phyloP scores from a whole-genome alignment of 1,140 invertebrate species.

The Phocides pigmalion region DNA sequence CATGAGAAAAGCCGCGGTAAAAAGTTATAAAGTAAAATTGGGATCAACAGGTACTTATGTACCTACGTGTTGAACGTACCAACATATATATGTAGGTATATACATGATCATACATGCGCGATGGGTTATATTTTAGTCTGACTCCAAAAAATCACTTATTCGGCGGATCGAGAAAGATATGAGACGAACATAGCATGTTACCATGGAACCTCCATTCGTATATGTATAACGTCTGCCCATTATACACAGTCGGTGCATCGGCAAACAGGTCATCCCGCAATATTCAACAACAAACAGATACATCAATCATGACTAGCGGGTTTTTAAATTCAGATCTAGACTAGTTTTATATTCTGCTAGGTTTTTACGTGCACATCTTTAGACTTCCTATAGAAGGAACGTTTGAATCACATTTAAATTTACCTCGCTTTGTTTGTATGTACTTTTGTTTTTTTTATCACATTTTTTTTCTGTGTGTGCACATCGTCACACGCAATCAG shows the following conservation, averaged over 20 bases:
- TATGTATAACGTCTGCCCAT: constrained; percentile 70
- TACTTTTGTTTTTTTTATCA: no score
- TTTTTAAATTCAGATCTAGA: constrained; percentile 56
- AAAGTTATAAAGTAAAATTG: no score
- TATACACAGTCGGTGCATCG: constrained; percentile 71
- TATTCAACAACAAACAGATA: constrained; percentile 62
- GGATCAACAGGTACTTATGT: no score
- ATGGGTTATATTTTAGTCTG: not conserved
- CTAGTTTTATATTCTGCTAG: constrained; percentile 49
- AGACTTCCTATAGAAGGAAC: not conserved
- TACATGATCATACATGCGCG: no score
- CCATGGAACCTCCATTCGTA: constrained; percentile 47
- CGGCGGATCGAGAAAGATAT: constrained; percentile 32
- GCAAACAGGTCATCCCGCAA: constrained; percentile 71
- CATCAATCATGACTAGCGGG: constrained; percentile 66
- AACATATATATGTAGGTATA: no score
- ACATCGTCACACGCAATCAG: no score
- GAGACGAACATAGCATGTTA: constrained; percentile 55
- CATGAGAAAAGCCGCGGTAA: no score
- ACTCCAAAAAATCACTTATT: not conserved
- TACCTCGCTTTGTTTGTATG: not conserved
- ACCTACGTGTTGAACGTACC: no score
- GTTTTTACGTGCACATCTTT: constrained; percentile 27
- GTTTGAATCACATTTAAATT: constrained; percentile 4
- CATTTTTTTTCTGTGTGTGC: no score